Evolutionary conservation across 2,888 invertebrate genomes (phyloP).

Genomic region (Pharmacophagus antenor): DNA sequence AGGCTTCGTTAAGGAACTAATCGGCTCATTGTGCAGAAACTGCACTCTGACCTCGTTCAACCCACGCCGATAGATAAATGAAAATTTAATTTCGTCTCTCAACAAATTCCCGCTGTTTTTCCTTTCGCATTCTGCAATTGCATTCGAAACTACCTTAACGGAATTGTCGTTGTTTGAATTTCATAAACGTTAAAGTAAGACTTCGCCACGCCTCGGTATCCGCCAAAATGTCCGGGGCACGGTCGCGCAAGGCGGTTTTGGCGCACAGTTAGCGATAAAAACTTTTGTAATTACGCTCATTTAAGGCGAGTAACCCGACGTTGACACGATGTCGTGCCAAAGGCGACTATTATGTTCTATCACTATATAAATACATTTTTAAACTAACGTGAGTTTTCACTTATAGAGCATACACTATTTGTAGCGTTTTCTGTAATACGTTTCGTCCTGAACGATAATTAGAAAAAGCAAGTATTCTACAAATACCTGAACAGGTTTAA

Average conservation of each 20-base stretch:
- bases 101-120: conserved; percentile 34
- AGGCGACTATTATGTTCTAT: conserved; percentile 73
- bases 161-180: conserved; percentile 43
- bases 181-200: conserved; percentile 43
- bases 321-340: conserved; percentile 77
- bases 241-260: conserved; percentile 66
- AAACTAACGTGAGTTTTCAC: conserved; percentile 13
- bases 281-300: conserved; percentile 79
- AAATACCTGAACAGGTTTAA: neutral
- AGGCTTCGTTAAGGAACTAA: conserved; percentile 60
- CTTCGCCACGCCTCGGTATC: conserved; percentile 41
- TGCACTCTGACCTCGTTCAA: conserved; percentile 53
- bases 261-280: conserved; percentile 75
- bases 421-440: neutral
- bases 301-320: conserved; percentile 67
- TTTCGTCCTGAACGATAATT: neutral
- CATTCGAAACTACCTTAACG: conserved; percentile 25
- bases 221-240: conserved; percentile 41
- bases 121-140: conserved; percentile 31
- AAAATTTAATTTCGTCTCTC: conserved; percentile 45
- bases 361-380: conserved; percentile 43
- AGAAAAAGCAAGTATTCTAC: neutral
- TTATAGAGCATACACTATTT: neutral
- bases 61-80: conserved; percentile 43
- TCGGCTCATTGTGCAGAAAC: conserved; percentile 57